Evolutionary conservation across 2,797 vertebrate genomes (phyloP).

Genomic region (Pseudochirops cupreus): DNA sequence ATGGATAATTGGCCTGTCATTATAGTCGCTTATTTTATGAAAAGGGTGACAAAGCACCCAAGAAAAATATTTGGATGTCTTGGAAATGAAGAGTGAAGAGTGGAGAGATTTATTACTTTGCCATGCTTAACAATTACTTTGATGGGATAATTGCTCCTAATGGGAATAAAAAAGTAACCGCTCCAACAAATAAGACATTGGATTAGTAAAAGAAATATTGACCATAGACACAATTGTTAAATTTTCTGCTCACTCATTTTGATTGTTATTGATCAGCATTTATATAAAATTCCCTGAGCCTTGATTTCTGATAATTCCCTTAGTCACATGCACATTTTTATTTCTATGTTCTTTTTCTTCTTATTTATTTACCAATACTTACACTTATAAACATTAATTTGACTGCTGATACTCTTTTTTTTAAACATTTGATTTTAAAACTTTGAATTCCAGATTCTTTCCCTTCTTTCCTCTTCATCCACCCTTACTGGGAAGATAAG

Average conservation of each 20-base stretch:
- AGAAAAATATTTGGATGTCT: not conserved
- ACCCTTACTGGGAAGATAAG: too few species aligned
- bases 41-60: not conserved
- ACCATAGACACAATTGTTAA: not conserved
- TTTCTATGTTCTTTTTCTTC: not conserved
- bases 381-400: not conserved
- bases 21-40: not conserved
- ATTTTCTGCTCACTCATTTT: not conserved
- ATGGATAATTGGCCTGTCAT: not conserved
- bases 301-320: not conserved
- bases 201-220: conserved; percentile 3
- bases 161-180: not conserved
- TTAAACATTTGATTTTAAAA: too few species aligned
- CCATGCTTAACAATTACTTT: not conserved
- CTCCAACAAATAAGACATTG: not conserved
- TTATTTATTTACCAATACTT: not conserved
- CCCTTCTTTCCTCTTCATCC: too few species aligned
- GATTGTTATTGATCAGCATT: not conserved
- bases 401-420: not conserved
- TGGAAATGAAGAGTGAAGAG: not conserved
- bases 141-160: not conserved
- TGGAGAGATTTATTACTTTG: not conserved
- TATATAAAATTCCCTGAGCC: not conserved
- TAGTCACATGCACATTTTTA: not conserved
- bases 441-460: too few species aligned